A percentile compares a stretch with the other conserved stretches of the same genome.
These are phyloP conservation scores for Camponotus fellah DNA, from an alignment of 2,888 invertebrate species.

Conservation along the genomic window DNA sequence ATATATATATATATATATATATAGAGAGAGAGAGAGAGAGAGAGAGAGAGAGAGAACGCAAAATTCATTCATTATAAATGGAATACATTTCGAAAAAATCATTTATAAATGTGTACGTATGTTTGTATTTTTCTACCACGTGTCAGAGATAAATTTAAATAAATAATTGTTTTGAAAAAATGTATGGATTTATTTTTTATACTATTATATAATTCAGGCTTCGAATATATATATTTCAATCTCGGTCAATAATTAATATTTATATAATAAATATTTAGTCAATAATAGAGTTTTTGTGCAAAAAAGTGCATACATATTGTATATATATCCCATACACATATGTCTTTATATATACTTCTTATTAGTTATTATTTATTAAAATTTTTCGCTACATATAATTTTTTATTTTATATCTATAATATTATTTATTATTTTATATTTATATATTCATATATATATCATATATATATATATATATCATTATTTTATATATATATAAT, in stretches of 20 bases:
- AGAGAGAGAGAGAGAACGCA: too few relatives aligned
- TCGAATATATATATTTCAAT: neutral
- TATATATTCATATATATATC: too few relatives aligned
- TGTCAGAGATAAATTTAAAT: conserved; percentile 9
- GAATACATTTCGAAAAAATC: neutral
- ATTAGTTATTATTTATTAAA: neutral
- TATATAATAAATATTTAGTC: neutral
- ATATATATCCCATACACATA: neutral
- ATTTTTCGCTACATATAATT: neutral
- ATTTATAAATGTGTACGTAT: neutral
- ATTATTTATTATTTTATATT: neutral
- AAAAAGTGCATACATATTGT: neutral
- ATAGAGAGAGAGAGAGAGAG: too few relatives aligned
- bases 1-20: too few relatives aligned
- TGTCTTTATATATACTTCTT: neutral
- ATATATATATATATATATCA: too few relatives aligned
- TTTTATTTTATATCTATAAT: neutral
- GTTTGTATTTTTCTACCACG: neutral
- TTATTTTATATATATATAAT: too few relatives aligned
- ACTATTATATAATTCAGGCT: neutral
- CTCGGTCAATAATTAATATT: neutral
- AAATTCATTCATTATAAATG: neutral
- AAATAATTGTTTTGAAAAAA: neutral
- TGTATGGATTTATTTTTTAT: neutral
- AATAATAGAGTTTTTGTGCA: neutral